Conservation (phyloP, 2,888 invertebrate genomes). For the Drosophila neotestacea region DNA sequence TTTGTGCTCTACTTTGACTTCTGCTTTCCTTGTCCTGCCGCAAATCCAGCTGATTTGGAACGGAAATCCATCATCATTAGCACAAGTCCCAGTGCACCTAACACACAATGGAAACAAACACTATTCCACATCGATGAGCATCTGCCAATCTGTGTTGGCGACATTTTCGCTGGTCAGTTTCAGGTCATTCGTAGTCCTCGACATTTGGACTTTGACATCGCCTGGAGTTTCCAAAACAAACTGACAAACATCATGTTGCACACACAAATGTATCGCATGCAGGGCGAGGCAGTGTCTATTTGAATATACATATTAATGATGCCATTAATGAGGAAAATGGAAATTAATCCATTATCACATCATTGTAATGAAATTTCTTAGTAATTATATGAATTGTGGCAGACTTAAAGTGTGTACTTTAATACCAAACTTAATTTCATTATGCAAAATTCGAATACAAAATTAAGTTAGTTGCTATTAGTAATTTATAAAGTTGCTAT, state of each 20-base stretch:
- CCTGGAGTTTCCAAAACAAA: constrained; percentile 41
- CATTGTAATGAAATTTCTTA: too few species aligned
- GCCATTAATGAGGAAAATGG: too few species aligned
- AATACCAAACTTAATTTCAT: too few species aligned
- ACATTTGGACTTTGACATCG: constrained; percentile 55
- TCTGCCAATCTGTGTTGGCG: constrained; percentile 36
- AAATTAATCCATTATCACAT: too few species aligned
- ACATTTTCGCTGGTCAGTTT: constrained; percentile 32
- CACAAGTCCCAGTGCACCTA: constrained; percentile 29
- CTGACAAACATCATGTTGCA: constrained; percentile 31
- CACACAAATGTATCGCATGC: constrained; percentile 58
- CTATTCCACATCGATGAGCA: constrained; percentile 50
- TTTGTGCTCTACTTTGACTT: constrained; percentile 56
- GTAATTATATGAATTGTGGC: too few species aligned
- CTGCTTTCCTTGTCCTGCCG: constrained; percentile 15
- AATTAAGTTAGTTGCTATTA: too few species aligned
- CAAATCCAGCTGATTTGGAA: neutral
- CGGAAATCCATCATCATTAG: constrained; percentile 9
- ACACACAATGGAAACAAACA: constrained; percentile 55
- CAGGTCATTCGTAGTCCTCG: constrained; percentile 13
- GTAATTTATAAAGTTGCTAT: too few species aligned
- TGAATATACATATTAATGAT: neutral
- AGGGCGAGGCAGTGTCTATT: neutral
- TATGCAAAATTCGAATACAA: too few species aligned
- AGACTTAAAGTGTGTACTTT: too few species aligned